Base-by-base conservation (phyloP, 2,888 invertebrate species). In the Drosophila buzzatii region DNA sequence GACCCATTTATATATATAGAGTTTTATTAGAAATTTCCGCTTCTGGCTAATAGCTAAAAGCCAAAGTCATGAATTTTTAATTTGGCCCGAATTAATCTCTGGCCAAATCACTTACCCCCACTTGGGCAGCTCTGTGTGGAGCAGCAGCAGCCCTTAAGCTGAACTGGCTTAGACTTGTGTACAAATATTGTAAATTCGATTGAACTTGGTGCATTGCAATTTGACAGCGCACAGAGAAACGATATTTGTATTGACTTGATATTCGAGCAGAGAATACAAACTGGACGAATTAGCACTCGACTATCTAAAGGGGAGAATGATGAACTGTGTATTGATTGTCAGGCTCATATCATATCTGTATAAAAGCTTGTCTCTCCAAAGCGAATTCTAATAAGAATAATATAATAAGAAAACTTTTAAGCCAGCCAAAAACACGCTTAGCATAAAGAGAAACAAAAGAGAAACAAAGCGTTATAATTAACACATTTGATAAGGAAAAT, bases 401-500 rank as follows among this genome's bases (percentile, higher is more conserved):
- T 12, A 1, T 5, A 14, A 52, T 35, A 49, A 10, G 31, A n/a
- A 3, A 14, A 6, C 1, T 16, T 33, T 33, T 4, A 4, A 18
- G 33, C 12, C 18, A 51, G 35, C 8, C 35, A 44, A 35, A 37
- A 33, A 31, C 3, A 8, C 10, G 1, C 41, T n/a, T 33, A 18
- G 35, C 27, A 41, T 31, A 35, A 42, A 58, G 27, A 44, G 33
- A 67, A 41, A 18, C n/a, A n/a, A 47, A 6, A 33, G 3, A 0
- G n/a, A 31, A 49, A 33, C 16, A 31, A 10, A 39, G 23, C 23
- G 18, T 16, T 64, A n/a, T 42, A 67, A 61, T 64, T 55, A 73
- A 62, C 60, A 45, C 51, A 64, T 52, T 69, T 56, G 18, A 56
- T 53, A 44, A 63, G 35, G 35, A 45, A 60, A 57, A 39, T 6